Conservation (phyloP, 2,888 invertebrate genomes). For the Pedicia rivosa region DNA sequence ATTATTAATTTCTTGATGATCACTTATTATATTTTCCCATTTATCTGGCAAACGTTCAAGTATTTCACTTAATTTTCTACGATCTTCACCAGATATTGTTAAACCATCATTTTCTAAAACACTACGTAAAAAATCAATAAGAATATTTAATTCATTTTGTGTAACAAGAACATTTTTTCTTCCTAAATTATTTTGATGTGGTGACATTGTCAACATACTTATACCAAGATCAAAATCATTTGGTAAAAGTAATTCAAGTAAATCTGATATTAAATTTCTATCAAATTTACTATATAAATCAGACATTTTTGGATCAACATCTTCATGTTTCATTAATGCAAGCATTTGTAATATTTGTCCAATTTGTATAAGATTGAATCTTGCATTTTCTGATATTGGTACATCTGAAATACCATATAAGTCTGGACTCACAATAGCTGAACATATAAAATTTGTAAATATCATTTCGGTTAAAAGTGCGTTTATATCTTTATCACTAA, state of each 20-base stretch:
- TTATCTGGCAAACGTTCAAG: slow-evolving; percentile 31
- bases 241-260: slow-evolving; percentile 50
- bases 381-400: slow-evolving; percentile 76
- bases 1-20: slow-evolving; percentile 10
- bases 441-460: slow-evolving; percentile 86
- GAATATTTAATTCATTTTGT: slow-evolving; percentile 43
- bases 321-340: slow-evolving; percentile 70
- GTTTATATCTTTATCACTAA: slow-evolving; percentile 29
- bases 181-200: slow-evolving; percentile 37
- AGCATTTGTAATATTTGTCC: slow-evolving; percentile 88
- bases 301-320: slow-evolving; percentile 50
- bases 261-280: slow-evolving; percentile 58
- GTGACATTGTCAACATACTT: slow-evolving; percentile 22
- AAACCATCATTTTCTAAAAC: slow-evolving; percentile 26
- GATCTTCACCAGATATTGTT: slow-evolving; percentile 26
- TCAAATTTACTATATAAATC: slow-evolving; percentile 73
- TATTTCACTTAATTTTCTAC: slow-evolving; percentile 32
- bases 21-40: slow-evolving; percentile 14
- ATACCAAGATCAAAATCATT: slow-evolving; percentile 28
- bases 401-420: slow-evolving; percentile 87
- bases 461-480: slow-evolving; percentile 82
- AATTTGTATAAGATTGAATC: slow-evolving; percentile 79
- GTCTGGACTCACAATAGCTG: slow-evolving; percentile 92
- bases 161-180: slow-evolving; percentile 52
- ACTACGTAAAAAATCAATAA: slow-evolving; percentile 39